Conservation (phyloP, 2,888 invertebrate species). For the Thalpophila matura region DNA sequence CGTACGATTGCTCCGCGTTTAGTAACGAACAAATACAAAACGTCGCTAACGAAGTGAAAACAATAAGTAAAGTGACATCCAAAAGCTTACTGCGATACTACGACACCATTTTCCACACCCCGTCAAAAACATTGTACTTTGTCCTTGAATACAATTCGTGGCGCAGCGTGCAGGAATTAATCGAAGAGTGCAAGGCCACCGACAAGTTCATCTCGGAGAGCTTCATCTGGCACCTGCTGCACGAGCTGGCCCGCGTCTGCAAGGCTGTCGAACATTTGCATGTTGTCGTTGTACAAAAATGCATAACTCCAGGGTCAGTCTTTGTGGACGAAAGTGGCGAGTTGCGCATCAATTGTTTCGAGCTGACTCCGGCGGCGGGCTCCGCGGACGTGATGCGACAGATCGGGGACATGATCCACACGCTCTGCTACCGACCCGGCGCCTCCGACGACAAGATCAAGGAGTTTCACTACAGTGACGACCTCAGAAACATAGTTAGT, state of each 20-base stretch:
- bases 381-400: constrained; percentile 73
- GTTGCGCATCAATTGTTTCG: constrained; percentile 84
- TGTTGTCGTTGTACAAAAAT: constrained; percentile 76
- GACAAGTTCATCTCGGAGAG: constrained; percentile 79
- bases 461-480: constrained; percentile 81
- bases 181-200: constrained; percentile 75
- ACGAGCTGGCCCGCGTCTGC: constrained; percentile 80
- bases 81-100: constrained; percentile 82
- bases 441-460: constrained; percentile 66
- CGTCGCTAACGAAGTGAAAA: constrained; percentile 84
- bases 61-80: constrained; percentile 79
- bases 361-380: constrained; percentile 63
- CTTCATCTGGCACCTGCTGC: constrained; percentile 84
- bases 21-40: constrained; percentile 85
- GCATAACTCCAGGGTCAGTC: constrained; percentile 75
- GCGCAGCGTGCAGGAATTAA: constrained; percentile 81
- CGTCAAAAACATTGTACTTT: constrained; percentile 86
- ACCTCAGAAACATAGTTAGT: constrained; percentile 79
- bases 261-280: constrained; percentile 75
- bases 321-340: constrained; percentile 80
- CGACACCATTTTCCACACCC: constrained; percentile 86
- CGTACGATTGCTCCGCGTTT: constrained; percentile 84
- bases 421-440: constrained; percentile 41
- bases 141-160: constrained; percentile 85
- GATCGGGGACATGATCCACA: constrained; percentile 76